A percentile compares a stretch with the other conserved stretches of the same genome.
These are phyloP conservation scores for Passer montanus DNA, from an alignment of 2,113 vertebrate species.

Conservation along the genomic window DNA sequence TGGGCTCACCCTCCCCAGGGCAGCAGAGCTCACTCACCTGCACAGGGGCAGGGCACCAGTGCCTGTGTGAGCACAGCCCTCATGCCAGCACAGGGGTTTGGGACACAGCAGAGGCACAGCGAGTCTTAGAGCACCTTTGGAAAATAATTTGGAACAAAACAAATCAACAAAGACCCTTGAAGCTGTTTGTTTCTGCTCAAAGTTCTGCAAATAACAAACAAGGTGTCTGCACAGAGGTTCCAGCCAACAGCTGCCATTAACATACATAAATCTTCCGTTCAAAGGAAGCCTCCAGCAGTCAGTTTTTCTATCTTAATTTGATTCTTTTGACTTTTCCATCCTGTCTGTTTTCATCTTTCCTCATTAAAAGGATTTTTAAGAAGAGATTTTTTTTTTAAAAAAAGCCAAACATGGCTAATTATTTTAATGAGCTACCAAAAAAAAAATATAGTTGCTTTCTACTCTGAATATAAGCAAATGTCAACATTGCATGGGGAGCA, in stretches of 20 bases:
- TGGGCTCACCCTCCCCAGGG: background rate
- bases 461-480: slow-evolving; percentile 56
- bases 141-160: background rate
- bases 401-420: slow-evolving; percentile 51
- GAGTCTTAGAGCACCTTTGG: background rate
- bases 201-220: slow-evolving; percentile 32
- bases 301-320: slow-evolving; percentile 53
- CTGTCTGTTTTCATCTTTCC: slow-evolving; percentile 57
- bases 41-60: rapidly evolving
- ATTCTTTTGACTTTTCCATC: slow-evolving; percentile 53
- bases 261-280: slow-evolving; percentile 27
- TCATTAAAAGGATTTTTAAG: slow-evolving; percentile 50
- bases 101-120: rapidly evolving
- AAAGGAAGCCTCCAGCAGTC: slow-evolving; percentile 59
- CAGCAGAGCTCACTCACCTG: background rate
- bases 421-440: slow-evolving; percentile 64
- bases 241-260: slow-evolving; percentile 48
- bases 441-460: slow-evolving; percentile 21
- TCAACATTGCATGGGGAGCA: slow-evolving; percentile 35
- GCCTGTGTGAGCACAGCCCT: rapidly evolving
- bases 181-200: background rate
- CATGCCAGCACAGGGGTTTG: rapidly evolving
- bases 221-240: slow-evolving; percentile 25
- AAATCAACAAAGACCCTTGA: background rate
- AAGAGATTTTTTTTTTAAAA: background rate